Conservation (phyloP, 1,140 invertebrate genomes). For the Tachypleus tridentatus region DNA sequence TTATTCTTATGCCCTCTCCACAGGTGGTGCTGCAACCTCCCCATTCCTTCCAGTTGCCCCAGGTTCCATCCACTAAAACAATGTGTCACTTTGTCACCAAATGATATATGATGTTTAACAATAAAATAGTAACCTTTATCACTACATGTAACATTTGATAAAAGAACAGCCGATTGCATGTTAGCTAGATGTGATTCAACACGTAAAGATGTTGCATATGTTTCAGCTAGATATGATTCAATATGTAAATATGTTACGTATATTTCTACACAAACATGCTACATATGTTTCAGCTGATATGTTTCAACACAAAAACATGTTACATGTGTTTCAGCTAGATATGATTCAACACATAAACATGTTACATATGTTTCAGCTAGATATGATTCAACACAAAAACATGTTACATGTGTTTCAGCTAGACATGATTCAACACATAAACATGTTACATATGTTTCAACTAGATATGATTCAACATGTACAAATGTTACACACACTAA, state of each 20-base stretch:
- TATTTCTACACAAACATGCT: neutral
- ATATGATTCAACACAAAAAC: neutral
- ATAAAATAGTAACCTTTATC: neutral
- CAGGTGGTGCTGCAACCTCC: slow-evolving; percentile 31
- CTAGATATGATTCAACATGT: no score
- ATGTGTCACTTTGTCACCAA: neutral
- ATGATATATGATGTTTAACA: neutral
- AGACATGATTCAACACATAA: no score
- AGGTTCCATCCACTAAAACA: slow-evolving; percentile 31
- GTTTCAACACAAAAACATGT: no score
- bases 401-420: neutral
- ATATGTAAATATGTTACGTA: no score
- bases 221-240: no score
- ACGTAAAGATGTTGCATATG: no score
- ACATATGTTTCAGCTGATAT: neutral
- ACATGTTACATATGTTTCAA: no score
- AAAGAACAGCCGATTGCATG: no score
- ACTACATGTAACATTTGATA: no score
- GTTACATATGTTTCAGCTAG: neutral
- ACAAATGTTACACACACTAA: no score
- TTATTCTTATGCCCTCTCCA: slow-evolving; percentile 26
- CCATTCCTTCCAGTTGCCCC: slow-evolving; percentile 35
- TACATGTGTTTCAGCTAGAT: no score
- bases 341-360: neutral
- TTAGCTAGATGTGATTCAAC: no score